Percentiles rank a stretch among this genome's conserved stretches.
phyloP scores from a whole-genome alignment of 2,113 vertebrate genomes.

The Dasypus novemcinctus region DNA sequence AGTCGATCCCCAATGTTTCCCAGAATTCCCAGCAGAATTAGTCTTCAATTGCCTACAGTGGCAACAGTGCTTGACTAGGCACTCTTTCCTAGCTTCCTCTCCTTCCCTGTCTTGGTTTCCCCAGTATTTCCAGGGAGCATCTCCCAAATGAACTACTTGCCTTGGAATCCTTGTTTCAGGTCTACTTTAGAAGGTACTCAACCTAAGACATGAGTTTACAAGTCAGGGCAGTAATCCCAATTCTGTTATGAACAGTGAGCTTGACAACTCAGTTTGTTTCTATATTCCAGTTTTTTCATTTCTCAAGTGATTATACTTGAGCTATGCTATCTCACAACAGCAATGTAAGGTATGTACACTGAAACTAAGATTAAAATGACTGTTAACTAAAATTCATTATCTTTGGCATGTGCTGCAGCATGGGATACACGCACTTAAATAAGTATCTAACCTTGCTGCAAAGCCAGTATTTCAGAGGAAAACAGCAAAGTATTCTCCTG shows the following conservation, averaged over 20 bases:
- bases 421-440: fast-evolving
- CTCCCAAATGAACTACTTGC: neutral
- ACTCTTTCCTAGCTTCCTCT: neutral
- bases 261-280: fast-evolving
- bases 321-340: neutral
- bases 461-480: neutral
- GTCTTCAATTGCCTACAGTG: neutral
- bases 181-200: neutral
- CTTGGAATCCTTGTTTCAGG: neutral
- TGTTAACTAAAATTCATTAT: fast-evolving
- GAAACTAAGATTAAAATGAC: neutral
- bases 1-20: neutral
- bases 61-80: neutral
- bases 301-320: neutral
- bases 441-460: fast-evolving
- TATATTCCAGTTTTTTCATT: neutral
- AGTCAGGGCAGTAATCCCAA: neutral
- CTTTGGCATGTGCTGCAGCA: fast-evolving
- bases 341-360: fast-evolving
- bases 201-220: no score
- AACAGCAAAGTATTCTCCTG: neutral
- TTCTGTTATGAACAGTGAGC: neutral
- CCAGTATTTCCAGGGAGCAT: neutral
- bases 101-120: neutral
- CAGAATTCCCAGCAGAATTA: neutral